Conservation (phyloP, 2,113 vertebrate species). For the Callithrix jacchus region DNA sequence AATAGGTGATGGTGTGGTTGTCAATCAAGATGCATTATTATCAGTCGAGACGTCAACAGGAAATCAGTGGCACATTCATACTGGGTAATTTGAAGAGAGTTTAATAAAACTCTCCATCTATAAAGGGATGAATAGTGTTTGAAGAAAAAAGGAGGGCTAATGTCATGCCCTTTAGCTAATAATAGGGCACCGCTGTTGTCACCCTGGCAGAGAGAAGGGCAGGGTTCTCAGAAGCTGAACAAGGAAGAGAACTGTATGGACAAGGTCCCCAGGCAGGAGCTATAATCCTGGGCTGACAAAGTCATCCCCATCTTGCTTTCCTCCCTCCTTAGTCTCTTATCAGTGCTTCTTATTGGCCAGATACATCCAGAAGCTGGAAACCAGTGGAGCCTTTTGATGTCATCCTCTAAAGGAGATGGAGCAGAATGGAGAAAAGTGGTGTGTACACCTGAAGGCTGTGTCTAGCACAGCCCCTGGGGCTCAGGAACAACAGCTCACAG, state of each 20-base stretch:
- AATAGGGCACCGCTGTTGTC: background rate
- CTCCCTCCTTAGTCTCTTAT: background rate
- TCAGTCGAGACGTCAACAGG: background rate
- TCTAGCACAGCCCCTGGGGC: background rate
- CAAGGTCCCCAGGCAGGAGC: background rate
- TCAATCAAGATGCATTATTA: background rate
- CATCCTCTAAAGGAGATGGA: background rate
- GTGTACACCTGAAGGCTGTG: background rate
- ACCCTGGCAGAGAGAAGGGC: background rate
- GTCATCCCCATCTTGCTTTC: background rate
- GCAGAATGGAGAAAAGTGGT: background rate
- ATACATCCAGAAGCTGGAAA: background rate
- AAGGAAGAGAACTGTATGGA: background rate
- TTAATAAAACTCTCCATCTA: background rate
- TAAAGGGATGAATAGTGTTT: background rate
- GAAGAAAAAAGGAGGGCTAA: background rate
- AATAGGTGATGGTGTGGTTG: background rate
- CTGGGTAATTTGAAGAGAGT: background rate
- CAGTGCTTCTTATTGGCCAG: background rate
- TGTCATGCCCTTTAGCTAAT: background rate
- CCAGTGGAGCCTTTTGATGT: background rate
- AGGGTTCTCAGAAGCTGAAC: background rate
- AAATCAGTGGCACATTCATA: background rate
- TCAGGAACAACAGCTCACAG: background rate
- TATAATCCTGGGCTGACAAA: background rate